Evolutionary conservation across 2,888 invertebrate genomes (phyloP), one percentile per base, ranked within the genome.

Genomic region (Euphydryas editha): DNA sequence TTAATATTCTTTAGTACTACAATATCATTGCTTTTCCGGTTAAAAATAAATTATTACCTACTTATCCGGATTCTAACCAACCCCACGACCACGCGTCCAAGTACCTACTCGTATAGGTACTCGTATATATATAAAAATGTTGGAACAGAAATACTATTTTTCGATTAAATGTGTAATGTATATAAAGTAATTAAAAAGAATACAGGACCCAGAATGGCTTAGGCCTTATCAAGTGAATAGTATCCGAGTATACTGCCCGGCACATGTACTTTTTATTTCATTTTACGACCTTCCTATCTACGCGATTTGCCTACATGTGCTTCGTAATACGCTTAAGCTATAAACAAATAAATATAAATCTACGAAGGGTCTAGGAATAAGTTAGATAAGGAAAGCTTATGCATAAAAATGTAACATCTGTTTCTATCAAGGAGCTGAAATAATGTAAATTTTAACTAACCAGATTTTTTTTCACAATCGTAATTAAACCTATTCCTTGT

Each of bases 271-370:
- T 86, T 47, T 18, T 39, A 11, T 11, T 11, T 20, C 82, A 82
- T 85, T 86, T 87, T 86, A 88, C 80, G 86, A 85, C 75, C 72
- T 73, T 30, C 77, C 78, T 87, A 87, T 87, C 85, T 84, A 69
- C 77, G 72, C 71, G 74, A 86, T 86, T 84, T 77, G 78, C 77
- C 79, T 78, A 81, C 85, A 87, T 83, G 83, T 82, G 81, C 81
- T 77, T 81, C 81, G 79, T 83, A 77, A 79, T 80, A 79, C 75
- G 76, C 78, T 79, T 80, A 80, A 59, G 44, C 42, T 54, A 37
- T 24, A 57, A 44, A 51, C 24, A 30, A 51, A 30, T n/a, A 51
- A 21, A 24, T 58, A 58, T 51, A 49, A n/a, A 17, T 10, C 2
- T 62, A 44, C 63, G 6, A 64, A 58, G 63, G 63, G 63, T 20